Conservation (phyloP, 2,113 vertebrate genomes). For the Ibidorhyncha struthersii region DNA sequence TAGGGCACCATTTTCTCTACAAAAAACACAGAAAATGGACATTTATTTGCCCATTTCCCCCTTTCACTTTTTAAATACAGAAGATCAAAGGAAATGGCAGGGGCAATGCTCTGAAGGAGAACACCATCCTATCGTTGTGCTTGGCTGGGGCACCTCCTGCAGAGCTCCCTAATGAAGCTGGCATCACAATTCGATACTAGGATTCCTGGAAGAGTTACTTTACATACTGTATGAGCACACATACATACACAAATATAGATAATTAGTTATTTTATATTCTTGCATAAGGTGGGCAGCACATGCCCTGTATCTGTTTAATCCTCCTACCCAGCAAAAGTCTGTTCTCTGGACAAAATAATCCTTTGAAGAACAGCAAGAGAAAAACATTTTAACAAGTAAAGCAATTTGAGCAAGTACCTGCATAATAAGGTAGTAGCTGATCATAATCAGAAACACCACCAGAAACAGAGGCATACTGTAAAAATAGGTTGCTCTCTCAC, state of each 20-base stretch:
- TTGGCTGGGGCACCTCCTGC: neutral
- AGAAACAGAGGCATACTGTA: neutral
- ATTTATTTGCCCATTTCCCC: neutral
- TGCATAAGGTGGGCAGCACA: neutral
- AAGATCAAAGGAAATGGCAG: neutral
- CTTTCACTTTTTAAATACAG: neutral
- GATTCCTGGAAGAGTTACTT: neutral
- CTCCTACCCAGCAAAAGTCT: neutral
- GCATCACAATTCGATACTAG: rapidly evolving
- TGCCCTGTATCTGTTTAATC: neutral
- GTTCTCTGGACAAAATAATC: neutral
- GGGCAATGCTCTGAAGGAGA: neutral
- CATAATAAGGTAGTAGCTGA: neutral
- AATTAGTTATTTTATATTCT: neutral
- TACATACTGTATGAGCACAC: neutral
- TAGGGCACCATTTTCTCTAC: neutral
- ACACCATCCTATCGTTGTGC: neutral
- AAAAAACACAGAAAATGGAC: neutral
- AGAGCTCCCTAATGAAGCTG: neutral
- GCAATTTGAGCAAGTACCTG: neutral
- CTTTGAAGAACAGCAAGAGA: neutral
- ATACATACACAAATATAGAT: neutral
- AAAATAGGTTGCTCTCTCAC: neutral
- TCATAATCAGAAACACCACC: neutral
- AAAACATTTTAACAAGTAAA: neutral